A percentile compares a stretch with the other conserved stretches of the same genome.
Conservation (phyloP, 2,113 vertebrate genomes). For the Monopterus albus region DNA sequence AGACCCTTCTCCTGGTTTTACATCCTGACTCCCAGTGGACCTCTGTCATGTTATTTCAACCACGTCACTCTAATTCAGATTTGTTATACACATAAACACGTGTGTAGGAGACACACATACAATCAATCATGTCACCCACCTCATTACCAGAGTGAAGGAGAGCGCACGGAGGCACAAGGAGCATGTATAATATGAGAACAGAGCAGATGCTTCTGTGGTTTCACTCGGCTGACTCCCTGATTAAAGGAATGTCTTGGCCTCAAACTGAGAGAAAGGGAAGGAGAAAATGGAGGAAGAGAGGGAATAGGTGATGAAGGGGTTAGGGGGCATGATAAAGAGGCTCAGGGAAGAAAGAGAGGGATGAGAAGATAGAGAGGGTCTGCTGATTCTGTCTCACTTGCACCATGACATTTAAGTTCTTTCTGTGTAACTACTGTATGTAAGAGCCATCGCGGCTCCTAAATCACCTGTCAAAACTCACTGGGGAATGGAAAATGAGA, state of each 20-base stretch:
- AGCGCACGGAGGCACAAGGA: constrained; percentile 24
- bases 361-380: not conserved
- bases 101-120: constrained; percentile 10
- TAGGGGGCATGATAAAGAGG: no score
- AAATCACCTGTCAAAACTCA: constrained; percentile 9
- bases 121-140: not conserved
- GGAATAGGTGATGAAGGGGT: constrained; percentile 16
- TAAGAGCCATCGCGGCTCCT: not conserved
- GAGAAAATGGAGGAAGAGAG: not conserved
- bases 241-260: constrained; percentile 61
- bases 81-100: constrained; percentile 41
- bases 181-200: constrained; percentile 58
- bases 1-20: constrained; percentile 58
- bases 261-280: not conserved
- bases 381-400: not conserved
- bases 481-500: not conserved
- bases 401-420: not conserved
- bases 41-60: constrained; percentile 48
- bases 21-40: constrained; percentile 46
- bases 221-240: constrained; percentile 50
- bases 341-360: not conserved
- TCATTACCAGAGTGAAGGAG: constrained; percentile 54
- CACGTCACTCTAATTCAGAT: constrained; percentile 39
- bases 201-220: constrained; percentile 66
- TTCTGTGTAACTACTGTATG: not conserved